Base-by-base conservation (phyloP, 2,888 invertebrate genomes). In the Terebella lapidaria region DNA sequence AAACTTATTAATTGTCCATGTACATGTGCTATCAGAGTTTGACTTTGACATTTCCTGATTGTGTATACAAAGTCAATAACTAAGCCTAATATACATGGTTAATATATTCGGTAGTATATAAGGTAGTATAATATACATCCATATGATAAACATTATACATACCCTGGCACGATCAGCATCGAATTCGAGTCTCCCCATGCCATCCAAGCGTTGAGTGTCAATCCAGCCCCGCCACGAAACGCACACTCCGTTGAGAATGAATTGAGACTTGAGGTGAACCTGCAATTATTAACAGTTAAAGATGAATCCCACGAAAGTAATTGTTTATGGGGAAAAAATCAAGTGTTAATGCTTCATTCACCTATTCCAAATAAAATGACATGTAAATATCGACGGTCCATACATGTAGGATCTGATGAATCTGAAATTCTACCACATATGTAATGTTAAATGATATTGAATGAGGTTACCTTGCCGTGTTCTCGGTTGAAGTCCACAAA, bases 241-340 rank as follows among this genome's bases (percentile, higher is more conserved):
- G 83, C 95, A 96, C n/a, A 96, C 96, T 55, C 96, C 96, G 82
- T 96, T 95, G 92, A 96, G 92, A 73, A 96, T 95, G 78, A 96
- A 91, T 73, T 89, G 88, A 18, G 94, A 91, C 73, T 92, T 89
- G 68, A 96, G 87, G 82, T 95, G 94, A 47, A 94, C 94, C 94
- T 94, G 20, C 42, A 35, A 35, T 15, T 35, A 15, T 35, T 35
- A 35, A 35, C 10, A 35, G n/a, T 35, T n/a, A 35, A 35, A 15
- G n/a, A 35, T 15, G 10, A 35, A 35, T 15, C 42, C 42, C n/a
- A n/a, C 10, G 10, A 15, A 35, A n/a, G n/a, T 35, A 35, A 35
- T 15, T 35, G n/a, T 15, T n/a, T n/a, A n/a, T n/a, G n/a, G n/a
- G n/a, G 42, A n/a, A 35, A 35, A 15, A n/a, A n/a, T 35, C 10